Evolutionary conservation across 92 coral and sea anemone species (phyloP), one percentile per base, ranked within the genome.

Genomic region (Phenganax stokvisi): DNA sequence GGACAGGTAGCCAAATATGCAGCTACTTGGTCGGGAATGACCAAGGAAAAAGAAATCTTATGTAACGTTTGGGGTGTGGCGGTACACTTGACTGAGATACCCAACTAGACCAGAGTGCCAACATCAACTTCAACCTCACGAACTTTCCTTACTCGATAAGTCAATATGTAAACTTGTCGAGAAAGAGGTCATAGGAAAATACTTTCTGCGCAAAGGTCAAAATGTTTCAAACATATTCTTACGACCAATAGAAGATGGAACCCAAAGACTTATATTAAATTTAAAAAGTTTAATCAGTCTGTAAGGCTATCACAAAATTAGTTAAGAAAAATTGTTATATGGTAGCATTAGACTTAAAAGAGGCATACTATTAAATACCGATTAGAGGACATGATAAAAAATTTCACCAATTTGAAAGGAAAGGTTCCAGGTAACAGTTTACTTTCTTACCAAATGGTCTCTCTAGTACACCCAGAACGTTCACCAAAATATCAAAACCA

Each of bases 361-460:
- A 54, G 6, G 78, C 78, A 10, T 74, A 74, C 54, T 74, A 51
- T 10, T 74, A 4, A 9, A 51, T 74, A 11, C 10, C 78, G 3
- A 47, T 74, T 11, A 74, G 28, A 51, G 31, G 12, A 2, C 13
- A 74, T 5, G 61, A 74, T 3, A 1, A 54, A 74, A 51, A 51
- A 74, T n/a, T 51, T 54, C 60, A 51, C 7, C 6, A 0, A 25
- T 51, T 74, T 54, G 37, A 74, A 17, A 51, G 78, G 78, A 54
- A 74, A 51, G 61, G 60, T 6, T 8, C 16, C 13, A 51, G 16
- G 12, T 74, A 74, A 6, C 78, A 74, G 29, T 51, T 74, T 30
- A 74, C 75, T n/a, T 70, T 54, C 6, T 51, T 70, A 70, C 78
- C 78, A 51, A 74, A 74, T 54, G 78, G 78, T 20, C 78, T 74